phyloP scores from a whole-genome alignment of 2,113 vertebrate genomes.

The Mugil cephalus region DNA sequence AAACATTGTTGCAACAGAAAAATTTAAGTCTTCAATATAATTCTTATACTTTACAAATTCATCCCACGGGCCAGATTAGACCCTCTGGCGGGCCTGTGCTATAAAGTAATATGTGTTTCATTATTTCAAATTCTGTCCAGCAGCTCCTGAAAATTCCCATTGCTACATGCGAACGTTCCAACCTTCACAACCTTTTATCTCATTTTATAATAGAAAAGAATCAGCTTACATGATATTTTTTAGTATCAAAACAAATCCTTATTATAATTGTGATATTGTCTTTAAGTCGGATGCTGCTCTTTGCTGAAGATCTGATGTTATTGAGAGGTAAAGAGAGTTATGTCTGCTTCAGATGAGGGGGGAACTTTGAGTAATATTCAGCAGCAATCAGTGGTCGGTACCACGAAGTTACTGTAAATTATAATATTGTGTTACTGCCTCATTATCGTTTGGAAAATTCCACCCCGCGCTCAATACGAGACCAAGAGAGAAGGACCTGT shows the following conservation, averaged over 20 bases:
- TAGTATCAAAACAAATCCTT: too few species aligned
- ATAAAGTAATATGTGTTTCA: too few species aligned
- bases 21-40: too few species aligned
- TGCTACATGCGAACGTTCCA: neutral
- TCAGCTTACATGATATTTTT: too few species aligned
- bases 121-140: too few species aligned
- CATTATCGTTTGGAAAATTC: constrained; percentile 51
- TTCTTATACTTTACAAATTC: too few species aligned
- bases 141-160: constrained; percentile 11
- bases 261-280: neutral
- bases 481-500: constrained; percentile 13
- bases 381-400: constrained; percentile 35
- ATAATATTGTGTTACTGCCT: constrained; percentile 56
- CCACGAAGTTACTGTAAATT: constrained; percentile 58
- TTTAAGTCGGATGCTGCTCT: neutral
- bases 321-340: constrained; percentile 13
- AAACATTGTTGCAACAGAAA: too few species aligned
- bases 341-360: constrained; percentile 18
- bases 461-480: neutral
- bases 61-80: too few species aligned
- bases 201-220: too few species aligned
- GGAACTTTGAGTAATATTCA: constrained; percentile 49
- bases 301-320: constrained; percentile 17
- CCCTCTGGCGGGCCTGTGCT: too few species aligned
- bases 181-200: neutral